These are phyloP conservation scores for Drosophila histrio DNA, from an alignment of 2,888 invertebrate genomes.

Conservation along the genomic window DNA sequence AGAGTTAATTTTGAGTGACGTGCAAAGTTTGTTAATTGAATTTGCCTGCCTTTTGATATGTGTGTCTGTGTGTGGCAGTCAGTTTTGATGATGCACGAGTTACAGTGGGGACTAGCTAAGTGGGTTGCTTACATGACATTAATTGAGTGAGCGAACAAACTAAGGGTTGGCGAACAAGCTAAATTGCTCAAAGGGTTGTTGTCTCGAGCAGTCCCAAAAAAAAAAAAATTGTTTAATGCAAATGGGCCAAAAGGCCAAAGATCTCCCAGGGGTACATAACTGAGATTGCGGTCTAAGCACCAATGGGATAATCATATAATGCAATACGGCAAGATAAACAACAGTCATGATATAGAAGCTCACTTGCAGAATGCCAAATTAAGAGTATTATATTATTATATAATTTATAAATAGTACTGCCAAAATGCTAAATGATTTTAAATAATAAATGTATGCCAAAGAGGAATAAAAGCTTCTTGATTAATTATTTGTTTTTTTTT, in stretches of 20 bases:
- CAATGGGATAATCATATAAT: conserved; percentile 35
- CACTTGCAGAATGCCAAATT: background rate
- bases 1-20: conserved; percentile 77
- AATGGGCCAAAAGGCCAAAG: conserved; percentile 53
- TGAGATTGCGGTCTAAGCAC: conserved; percentile 68
- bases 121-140: conserved; percentile 81
- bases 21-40: conserved; percentile 79
- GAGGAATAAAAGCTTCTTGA: background rate
- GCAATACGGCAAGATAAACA: conserved; percentile 13
- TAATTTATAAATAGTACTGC: background rate
- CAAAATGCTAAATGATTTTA: background rate
- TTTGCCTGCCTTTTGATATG: conserved; percentile 68
- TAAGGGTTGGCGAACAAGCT: background rate
- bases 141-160: conserved; percentile 62
- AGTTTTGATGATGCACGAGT: conserved; percentile 58
- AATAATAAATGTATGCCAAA: background rate
- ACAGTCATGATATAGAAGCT: conserved; percentile 5
- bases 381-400: background rate
- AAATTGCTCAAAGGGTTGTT: conserved; percentile 62
- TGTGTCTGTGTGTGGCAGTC: conserved; percentile 36
- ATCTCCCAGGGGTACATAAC: conserved; percentile 60
- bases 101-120: conserved; percentile 75
- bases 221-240: conserved; percentile 63
- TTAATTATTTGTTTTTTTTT: background rate
- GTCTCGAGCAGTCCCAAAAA: conserved; percentile 32